Evolutionary conservation across 2,888 invertebrate species (phyloP), one percentile per base, ranked within the genome.

Genomic region (Spilosoma lubricipeda): DNA sequence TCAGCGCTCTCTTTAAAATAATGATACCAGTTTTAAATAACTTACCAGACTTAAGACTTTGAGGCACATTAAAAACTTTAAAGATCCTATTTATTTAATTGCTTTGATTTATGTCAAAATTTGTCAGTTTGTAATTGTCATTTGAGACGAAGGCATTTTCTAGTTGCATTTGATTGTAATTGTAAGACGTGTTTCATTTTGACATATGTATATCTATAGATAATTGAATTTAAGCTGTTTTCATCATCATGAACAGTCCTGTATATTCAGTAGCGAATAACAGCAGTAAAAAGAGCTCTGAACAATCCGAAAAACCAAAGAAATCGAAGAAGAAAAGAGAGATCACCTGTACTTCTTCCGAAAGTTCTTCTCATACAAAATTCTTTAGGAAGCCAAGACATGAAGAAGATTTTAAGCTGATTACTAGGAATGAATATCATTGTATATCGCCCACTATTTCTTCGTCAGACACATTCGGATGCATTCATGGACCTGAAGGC

Each of bases 361-460:
- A 71, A 20, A 88, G 86, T 71, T 86, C 85, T 39, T 88, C 91
- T 0, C 91, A 93, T 42, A 93, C 95, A 0, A 89, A 93, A 45
- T 93, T 89, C 73, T 91, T 85, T 59, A 89, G 82, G 72, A 86
- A 84, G 70, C 76, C 84, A 4, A 84, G 80, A 70, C 80, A 85
- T 73, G 80, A 86, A 2, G 82, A 82, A 0, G 74, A 78, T 1
- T 90, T 86, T 64, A 77, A 85, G 36, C 85, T 80, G 66, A 88
- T 93, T 3, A 90, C 89, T 7, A 88, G 83, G 13, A 86, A 91
- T 23, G 85, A 91, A 67, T 94, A 88, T 74, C 78, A 86, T 20
- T 89, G 89, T 0, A 42, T 86, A 45, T 83, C 90, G 0, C 91
- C 92, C 67, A 89, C 92, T 0, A 85, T 92, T 2, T 93, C 94